Conservation (phyloP, 1,140 invertebrate species). For the Battus philenor region DNA sequence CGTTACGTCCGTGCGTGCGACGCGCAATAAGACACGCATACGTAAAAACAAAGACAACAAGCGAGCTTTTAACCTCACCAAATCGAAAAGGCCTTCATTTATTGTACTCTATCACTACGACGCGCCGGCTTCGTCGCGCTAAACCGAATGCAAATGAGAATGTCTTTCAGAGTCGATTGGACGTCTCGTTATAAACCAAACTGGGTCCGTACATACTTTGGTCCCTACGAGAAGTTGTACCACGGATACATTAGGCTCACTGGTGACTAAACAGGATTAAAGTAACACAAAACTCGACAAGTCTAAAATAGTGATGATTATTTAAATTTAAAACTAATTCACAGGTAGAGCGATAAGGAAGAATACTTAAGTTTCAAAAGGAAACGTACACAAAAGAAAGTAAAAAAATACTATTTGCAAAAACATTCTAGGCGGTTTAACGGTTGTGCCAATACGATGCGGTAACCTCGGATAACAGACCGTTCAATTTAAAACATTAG, state of each 20-base stretch:
- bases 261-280: neutral
- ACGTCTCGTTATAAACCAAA: slow-evolving; percentile 24
- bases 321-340: too few species aligned
- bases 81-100: slow-evolving; percentile 67
- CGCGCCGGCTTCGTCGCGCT: slow-evolving; percentile 5
- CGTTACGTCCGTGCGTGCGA: slow-evolving; percentile 48
- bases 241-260: slow-evolving; percentile 25
- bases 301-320: too few species aligned
- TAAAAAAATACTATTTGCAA: slow-evolving; percentile 18
- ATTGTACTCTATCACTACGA: slow-evolving; percentile 59
- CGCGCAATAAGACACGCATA: slow-evolving; percentile 71
- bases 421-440: slow-evolving; percentile 39
- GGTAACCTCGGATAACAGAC: slow-evolving; percentile 34
- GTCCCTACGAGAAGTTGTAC: slow-evolving; percentile 50
- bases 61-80: slow-evolving; percentile 60
- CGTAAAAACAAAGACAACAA: slow-evolving; percentile 70
- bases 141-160: slow-evolving; percentile 48
- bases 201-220: slow-evolving; percentile 44
- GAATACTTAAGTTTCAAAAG: too few species aligned
- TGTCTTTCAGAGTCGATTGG: slow-evolving; percentile 51
- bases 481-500: slow-evolving; percentile 39
- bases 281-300: neutral
- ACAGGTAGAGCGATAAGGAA: too few species aligned
- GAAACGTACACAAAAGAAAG: slow-evolving; percentile 17
- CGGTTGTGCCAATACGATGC: slow-evolving; percentile 36